Evolutionary conservation across 2,888 invertebrate species (phyloP).

Genomic region (Sthenelais limicola): DNA sequence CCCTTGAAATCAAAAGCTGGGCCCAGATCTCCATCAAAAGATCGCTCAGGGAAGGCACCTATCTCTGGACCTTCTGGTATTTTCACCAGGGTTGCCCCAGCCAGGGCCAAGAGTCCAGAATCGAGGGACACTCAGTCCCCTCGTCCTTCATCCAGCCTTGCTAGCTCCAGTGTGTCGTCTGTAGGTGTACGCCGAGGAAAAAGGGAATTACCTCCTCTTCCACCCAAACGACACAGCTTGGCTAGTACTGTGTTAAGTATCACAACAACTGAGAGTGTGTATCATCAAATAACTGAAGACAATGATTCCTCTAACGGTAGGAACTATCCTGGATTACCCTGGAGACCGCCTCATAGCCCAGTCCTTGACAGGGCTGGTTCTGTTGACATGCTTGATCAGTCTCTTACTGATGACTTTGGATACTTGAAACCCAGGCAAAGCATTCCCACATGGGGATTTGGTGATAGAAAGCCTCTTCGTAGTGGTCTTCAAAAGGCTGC

Average conservation of each 20-base stretch:
- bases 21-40: not conserved
- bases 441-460: too few species aligned
- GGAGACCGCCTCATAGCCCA: conserved; percentile 1
- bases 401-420: too few species aligned
- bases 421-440: too few species aligned
- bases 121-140: not conserved
- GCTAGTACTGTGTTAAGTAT: conserved; percentile 20
- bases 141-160: not conserved
- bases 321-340: conserved; percentile 12
- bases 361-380: conserved; percentile 3
- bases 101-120: not conserved
- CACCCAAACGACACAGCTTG: conserved; percentile 18
- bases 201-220: conserved; percentile 12
- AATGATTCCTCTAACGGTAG: not conserved
- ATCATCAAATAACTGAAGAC: conserved; percentile 18
- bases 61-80: too few species aligned
- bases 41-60: too few species aligned
- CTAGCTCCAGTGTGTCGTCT: conserved; percentile 17
- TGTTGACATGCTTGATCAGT: conserved; percentile 1
- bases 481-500: too few species aligned
- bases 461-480: too few species aligned
- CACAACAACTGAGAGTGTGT: conserved; percentile 23
- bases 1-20: not conserved
- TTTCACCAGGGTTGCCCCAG: too few species aligned
- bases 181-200: conserved; percentile 9